Evolutionary conservation across 2,113 vertebrate genomes (phyloP), one percentile per base, ranked within the genome.

Genomic region (Elgaria multicarinata): DNA sequence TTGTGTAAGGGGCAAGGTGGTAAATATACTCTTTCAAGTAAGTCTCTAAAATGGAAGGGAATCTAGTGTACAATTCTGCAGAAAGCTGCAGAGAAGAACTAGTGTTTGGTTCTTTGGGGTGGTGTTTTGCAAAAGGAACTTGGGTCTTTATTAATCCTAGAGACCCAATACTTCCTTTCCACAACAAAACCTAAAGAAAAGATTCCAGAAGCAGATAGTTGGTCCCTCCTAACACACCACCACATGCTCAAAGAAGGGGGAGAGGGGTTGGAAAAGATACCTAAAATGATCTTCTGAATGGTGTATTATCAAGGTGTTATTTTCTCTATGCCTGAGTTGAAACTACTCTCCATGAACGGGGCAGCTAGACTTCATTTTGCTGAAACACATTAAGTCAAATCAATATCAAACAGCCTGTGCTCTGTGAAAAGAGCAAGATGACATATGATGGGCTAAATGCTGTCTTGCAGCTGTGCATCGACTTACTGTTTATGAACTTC

Each of bases 401-500:
- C 85, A 18, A 87, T 90, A 77, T n/a, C 67, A 33, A 77, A 74
- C 46, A 3, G 62, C 44, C 64, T 67, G 62, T 22, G n/a, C 42
- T 58, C 46, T 20, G 72, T 77, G 85, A 14, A 77, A 69, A 83
- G 36, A 28, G 50, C 80, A n/a, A 44, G 46, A 77, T 87, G 79
- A 83, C 72, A 82, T 78, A 81, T 53, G 78, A 87, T 46, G 69
- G 77, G 69, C 83, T 87, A 66, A 66, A 87, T 69, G 71, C 72
- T 8, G 42, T 69, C 20, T 83, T 77, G 44, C 10, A 18, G 55
- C 77, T 53, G 28, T 58, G 18, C 39, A 77, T 87, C 53, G 85
- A 69, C 89, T 83, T 83, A 33, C 46, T 76, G 22, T 77, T 83
- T 83, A 87, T 90, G 78, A 87, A 90, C 79, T 90, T 67, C 71